These are phyloP conservation scores for Ormyrus pomaceus DNA, from an alignment of 2,888 invertebrate species.

Conservation along the genomic window DNA sequence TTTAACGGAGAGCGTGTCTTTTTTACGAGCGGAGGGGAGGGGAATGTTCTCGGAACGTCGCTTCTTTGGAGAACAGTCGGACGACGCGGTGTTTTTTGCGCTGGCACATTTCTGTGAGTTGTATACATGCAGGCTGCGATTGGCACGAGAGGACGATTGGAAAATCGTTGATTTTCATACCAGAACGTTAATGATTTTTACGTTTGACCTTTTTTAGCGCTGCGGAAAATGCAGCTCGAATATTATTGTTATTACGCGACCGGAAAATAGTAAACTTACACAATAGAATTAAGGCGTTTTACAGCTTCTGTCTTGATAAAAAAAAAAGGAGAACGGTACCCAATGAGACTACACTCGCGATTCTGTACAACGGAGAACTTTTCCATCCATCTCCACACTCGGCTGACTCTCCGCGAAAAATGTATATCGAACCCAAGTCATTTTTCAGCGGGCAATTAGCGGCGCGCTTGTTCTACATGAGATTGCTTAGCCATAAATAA, in stretches of 20 bases:
- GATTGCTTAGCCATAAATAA: conserved; percentile 42
- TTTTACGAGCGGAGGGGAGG: too few species aligned
- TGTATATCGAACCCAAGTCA: not conserved
- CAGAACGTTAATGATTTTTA: not conserved
- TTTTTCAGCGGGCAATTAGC: not conserved
- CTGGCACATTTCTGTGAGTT: too few species aligned
- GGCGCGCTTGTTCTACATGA: not conserved
- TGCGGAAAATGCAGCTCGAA: too few species aligned
- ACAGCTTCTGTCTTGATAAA: not conserved
- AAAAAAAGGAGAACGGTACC: too few species aligned
- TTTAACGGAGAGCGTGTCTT: not conserved
- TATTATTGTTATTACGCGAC: too few species aligned
- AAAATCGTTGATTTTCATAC: conserved; percentile 17
- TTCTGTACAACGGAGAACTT: not conserved
- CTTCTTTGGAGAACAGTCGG: too few species aligned
- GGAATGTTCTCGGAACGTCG: too few species aligned
- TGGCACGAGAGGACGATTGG: too few species aligned
- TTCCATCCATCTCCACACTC: not conserved
- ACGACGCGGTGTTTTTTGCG: too few species aligned
- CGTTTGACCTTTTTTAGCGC: not conserved
- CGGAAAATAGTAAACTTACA: not conserved
- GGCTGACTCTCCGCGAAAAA: too few species aligned
- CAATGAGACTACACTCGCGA: too few species aligned
- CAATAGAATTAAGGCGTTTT: not conserved
- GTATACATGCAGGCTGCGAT: too few species aligned